Evolutionary conservation across 2,888 invertebrate species (phyloP), one percentile per base, ranked within the genome.

Genomic region (Carterocephalus palaemon): DNA sequence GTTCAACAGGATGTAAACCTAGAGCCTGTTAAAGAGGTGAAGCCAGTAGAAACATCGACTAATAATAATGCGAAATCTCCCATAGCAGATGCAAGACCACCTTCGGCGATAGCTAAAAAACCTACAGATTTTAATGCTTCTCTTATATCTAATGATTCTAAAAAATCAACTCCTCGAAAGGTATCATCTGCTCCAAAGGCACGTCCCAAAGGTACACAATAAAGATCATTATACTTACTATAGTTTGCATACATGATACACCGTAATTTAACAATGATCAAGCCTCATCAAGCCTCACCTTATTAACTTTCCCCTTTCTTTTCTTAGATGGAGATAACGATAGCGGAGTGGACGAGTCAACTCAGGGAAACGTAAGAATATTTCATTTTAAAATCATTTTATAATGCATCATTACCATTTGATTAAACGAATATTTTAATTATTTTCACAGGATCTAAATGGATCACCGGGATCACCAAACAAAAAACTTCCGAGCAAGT

Each of bases 291-390:
- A n/a, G n/a, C n/a, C n/a, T n/a, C n/a, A n/a, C n/a, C n/a, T 28
- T n/a, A 38, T 19, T 24, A 6, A 8, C n/a, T 17, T 17, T n/a
- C n/a, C n/a, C n/a, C n/a, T 13, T 34, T 16, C 28, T 34, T 22
- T 6, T 34, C 85, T 55, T 90, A 95, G 95, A 94, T 85, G 92
- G 93, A 22, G 94, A 93, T 71, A 94, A 94, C 62, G 94, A 94
- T 63, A 94, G 93, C 67, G 94, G 93, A 29, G 93, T 93, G 17
- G 93, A 94, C 72, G 94, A 94, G 74, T 91, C 92, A 46, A 93
- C 92, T 41, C 93, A 93, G 78, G 92, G 92, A 78, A 91, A 92
- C 85, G 93, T 94, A 84, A 90, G 92, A 87, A 22, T 15, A 24
- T 5, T 22, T 24, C 12, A 16, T 38, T 10, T 24, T 19, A 16